phyloP scores from a whole-genome alignment of 64 coral and sea anemone genomes.

The Dendrophyllia cribrosa region DNA sequence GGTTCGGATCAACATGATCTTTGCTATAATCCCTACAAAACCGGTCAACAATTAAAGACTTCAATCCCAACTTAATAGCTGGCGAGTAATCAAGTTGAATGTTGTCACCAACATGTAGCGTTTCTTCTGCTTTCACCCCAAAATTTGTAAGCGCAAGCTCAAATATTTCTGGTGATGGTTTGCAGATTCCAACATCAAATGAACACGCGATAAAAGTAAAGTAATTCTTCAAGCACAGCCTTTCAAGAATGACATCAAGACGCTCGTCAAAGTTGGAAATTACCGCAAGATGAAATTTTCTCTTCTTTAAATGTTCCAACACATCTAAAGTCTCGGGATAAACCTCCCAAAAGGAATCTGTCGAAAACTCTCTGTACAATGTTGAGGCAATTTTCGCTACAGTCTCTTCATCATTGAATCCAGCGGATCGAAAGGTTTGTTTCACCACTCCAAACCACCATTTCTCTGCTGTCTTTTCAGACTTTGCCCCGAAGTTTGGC shows the following conservation, averaged over 20 bases:
- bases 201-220: constrained; percentile 82
- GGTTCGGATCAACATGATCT: constrained; percentile 15
- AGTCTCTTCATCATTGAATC: constrained; percentile 45
- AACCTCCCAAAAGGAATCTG: constrained; percentile 47
- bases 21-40: not conserved
- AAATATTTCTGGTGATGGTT: constrained; percentile 78
- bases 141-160: constrained; percentile 45
- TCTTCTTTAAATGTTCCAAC: constrained; percentile 54
- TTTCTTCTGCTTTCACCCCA: constrained; percentile 55
- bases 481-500: constrained; percentile 71
- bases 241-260: constrained; percentile 71
- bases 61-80: constrained; percentile 71
- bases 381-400: constrained; percentile 33
- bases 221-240: constrained; percentile 45
- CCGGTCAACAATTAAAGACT: constrained; percentile 66
- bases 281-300: constrained; percentile 52
- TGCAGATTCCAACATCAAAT: constrained; percentile 69
- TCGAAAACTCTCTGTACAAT: constrained; percentile 68
- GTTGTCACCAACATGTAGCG: constrained; percentile 85
- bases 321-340: constrained; percentile 76
- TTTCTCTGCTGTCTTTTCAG: constrained; percentile 36
- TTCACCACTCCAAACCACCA: constrained; percentile 77
- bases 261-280: constrained; percentile 90
- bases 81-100: constrained; percentile 67
- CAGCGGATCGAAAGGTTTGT: constrained; percentile 66